Percentiles rank a stretch among this genome's conserved stretches.
These are phyloP conservation scores for Spongia lamella DNA, from an alignment of 37 sponge, comb jelly and placozoan species.

Conservation along the genomic window DNA sequence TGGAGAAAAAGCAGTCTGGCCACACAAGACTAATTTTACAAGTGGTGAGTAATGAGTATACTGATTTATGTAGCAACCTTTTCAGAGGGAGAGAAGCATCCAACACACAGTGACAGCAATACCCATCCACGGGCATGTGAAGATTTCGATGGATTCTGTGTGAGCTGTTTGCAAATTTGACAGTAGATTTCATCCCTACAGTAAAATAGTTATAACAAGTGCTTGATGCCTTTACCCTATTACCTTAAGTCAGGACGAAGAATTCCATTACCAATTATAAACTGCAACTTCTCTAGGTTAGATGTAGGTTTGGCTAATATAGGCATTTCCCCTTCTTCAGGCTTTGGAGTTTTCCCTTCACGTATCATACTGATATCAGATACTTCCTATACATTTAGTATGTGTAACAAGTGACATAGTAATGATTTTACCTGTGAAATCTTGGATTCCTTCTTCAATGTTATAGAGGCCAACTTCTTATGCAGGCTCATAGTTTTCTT, in stretches of 20 bases:
- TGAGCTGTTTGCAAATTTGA: slow-evolving; percentile 88
- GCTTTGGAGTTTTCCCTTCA: no score
- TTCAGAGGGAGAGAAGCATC: slow-evolving; percentile 85
- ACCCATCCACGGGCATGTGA: slow-evolving; percentile 93
- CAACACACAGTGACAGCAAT: slow-evolving; percentile 89
- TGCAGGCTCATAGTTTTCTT: slow-evolving; percentile 75
- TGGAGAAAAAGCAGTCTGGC: neutral
- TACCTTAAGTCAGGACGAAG: slow-evolving; percentile 76
- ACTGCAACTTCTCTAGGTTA: slow-evolving; percentile 94
- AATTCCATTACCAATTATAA: slow-evolving; percentile 94
- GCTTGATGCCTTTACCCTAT: no score
- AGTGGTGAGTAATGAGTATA: slow-evolving; percentile 26
- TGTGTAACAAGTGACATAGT: no score
- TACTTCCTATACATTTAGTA: no score
- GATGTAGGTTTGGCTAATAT: slow-evolving; percentile 46
- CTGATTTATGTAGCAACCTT: slow-evolving; percentile 28
- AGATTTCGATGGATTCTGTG: slow-evolving; percentile 68
- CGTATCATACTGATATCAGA: no score
- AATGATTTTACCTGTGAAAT: slow-evolving; percentile 53
- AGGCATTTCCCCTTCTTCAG: no score
- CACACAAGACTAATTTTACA: neutral
- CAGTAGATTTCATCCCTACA: slow-evolving; percentile 86
- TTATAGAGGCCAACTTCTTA: slow-evolving; percentile 77
- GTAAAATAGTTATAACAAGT: neutral
- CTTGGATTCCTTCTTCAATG: slow-evolving; percentile 84